phyloP scores from a whole-genome alignment of 2,797 vertebrate species.

The Acrossocheilus fasciatus region DNA sequence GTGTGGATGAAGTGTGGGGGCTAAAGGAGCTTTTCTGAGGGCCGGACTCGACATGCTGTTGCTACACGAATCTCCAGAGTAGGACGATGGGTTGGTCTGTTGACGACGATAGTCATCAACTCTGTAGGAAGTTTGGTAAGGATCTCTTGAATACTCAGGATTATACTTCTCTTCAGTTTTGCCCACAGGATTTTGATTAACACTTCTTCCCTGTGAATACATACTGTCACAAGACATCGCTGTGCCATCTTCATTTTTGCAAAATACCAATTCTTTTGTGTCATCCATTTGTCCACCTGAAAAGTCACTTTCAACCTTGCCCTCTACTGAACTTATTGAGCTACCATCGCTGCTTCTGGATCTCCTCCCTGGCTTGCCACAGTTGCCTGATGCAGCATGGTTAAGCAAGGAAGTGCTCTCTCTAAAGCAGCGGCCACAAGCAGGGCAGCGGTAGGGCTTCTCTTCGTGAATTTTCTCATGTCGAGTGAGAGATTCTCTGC shows the following conservation, averaged over 20 bases:
- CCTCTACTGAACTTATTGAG: constrained; percentile 60
- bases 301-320: constrained; percentile 63
- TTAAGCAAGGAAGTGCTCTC: constrained; percentile 84
- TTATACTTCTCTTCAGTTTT: constrained; percentile 74
- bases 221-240: constrained; percentile 61
- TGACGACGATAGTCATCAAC: constrained; percentile 78
- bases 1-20: constrained; percentile 83
- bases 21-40: constrained; percentile 82
- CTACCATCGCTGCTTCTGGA: constrained; percentile 68
- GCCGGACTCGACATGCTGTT: constrained; percentile 76
- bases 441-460: constrained; percentile 88
- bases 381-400: constrained; percentile 82
- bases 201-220: constrained; percentile 61
- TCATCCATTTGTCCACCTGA: constrained; percentile 62
- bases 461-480: constrained; percentile 94
- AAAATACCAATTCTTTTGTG: constrained; percentile 58
- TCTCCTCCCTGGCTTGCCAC: constrained; percentile 79
- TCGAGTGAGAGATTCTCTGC: constrained; percentile 90
- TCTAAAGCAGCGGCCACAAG: constrained; percentile 86
- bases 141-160: constrained; percentile 77
- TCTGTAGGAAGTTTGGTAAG: constrained; percentile 77
- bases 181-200: constrained; percentile 50
- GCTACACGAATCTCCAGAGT: constrained; percentile 72
- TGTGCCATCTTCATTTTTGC: constrained; percentile 59
- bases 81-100: constrained; percentile 70